phyloP scores from a whole-genome alignment of 2,113 vertebrate species.

The Pan troglodytes region DNA sequence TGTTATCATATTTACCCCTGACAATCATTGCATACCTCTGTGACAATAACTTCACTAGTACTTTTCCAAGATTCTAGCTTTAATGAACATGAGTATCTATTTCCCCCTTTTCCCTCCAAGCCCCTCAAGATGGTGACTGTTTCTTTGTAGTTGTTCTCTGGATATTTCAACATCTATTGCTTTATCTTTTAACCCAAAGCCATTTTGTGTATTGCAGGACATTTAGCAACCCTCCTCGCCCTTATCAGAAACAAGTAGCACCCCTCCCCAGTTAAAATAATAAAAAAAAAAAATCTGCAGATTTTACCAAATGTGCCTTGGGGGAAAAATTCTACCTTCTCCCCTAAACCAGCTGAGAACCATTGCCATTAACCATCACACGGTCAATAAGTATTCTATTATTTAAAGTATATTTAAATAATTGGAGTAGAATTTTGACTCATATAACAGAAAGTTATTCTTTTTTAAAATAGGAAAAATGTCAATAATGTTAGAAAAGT shows the following conservation, averaged over 20 bases:
- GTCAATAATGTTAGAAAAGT: not conserved
- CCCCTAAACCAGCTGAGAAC: not conserved
- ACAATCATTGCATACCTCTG: not conserved
- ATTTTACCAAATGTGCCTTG: not conserved
- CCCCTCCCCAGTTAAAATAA: not conserved
- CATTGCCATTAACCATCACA: not conserved
- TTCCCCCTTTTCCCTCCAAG: not conserved
- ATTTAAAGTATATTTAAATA: not conserved
- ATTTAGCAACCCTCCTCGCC: not conserved
- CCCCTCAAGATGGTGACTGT: accelerated
- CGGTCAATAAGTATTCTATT: not conserved
- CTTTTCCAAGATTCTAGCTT: not conserved
- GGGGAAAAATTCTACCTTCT: not conserved
- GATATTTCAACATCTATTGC: not conserved
- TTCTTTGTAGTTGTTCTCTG: not conserved
- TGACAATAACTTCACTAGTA: not conserved
- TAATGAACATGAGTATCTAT: not conserved
- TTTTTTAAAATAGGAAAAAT: not conserved
- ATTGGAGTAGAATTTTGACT: not conserved
- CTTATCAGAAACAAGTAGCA: not conserved
- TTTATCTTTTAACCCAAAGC: not conserved
- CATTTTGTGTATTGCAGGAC: not conserved
- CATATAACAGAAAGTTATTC: not conserved
- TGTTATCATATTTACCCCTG: not conserved
- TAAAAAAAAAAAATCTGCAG: not conserved